These are phyloP conservation scores for Drosophila kanapiae DNA, from an alignment of 1,140 invertebrate species.

Conservation along the genomic window DNA sequence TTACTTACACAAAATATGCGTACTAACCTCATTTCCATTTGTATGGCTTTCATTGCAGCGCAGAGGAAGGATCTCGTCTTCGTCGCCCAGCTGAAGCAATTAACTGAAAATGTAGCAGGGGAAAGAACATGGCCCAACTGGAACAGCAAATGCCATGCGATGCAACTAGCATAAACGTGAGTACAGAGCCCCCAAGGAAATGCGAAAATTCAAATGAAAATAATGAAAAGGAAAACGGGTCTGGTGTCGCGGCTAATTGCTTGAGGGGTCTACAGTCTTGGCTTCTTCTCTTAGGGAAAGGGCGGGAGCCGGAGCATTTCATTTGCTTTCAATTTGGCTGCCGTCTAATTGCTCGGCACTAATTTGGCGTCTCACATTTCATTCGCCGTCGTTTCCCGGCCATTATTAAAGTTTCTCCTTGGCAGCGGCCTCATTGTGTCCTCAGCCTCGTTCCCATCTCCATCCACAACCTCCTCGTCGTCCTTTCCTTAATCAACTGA, in stretches of 20 bases:
- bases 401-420: constrained; percentile 62
- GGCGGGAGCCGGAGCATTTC: constrained; percentile 53
- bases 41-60: constrained; percentile 54
- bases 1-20: constrained; percentile 34
- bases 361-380: constrained; percentile 55
- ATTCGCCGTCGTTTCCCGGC: constrained; percentile 22
- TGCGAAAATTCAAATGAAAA: constrained; percentile 31
- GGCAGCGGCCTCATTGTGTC: constrained; percentile 40
- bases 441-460: constrained; percentile 4
- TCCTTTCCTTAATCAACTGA: constrained; percentile 61
- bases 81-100: constrained; percentile 71
- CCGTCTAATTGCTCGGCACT: constrained; percentile 55
- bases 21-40: constrained; percentile 32
- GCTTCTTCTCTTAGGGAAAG: constrained; percentile 5
- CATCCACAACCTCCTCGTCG: constrained; percentile 9
- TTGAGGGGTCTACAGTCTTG: constrained; percentile 31
- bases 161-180: constrained; percentile 82
- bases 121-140: constrained; percentile 80
- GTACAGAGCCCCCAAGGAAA: constrained; percentile 41
- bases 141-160: constrained; percentile 80
- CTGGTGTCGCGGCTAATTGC: constrained; percentile 70
- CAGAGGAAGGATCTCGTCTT: constrained; percentile 66
- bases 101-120: constrained; percentile 79
- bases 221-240: constrained; percentile 13
- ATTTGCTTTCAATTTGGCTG: constrained; percentile 80